Percentiles rank a stretch among this genome's conserved stretches.
Conservation (phyloP, 1,140 invertebrate species). For the Chironomus striatipennis region DNA sequence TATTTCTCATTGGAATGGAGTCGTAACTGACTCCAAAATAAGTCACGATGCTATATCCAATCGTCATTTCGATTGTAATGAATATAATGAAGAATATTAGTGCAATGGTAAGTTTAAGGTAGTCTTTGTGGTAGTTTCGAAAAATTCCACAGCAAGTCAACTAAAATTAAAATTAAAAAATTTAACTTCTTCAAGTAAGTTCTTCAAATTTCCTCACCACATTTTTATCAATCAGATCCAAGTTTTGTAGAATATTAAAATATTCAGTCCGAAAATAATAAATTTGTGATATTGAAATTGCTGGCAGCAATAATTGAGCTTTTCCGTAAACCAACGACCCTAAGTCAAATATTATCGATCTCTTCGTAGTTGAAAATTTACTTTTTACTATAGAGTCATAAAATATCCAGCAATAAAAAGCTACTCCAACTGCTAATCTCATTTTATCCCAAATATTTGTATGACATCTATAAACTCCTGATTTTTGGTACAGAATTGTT, state of each 20-base stretch:
- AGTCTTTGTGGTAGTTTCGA: not conserved
- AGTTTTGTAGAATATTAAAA: not conserved
- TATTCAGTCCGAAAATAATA: not conserved
- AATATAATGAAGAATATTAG: not conserved
- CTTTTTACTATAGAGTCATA: not conserved
- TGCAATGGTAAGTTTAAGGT: not conserved
- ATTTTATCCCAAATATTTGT: not conserved
- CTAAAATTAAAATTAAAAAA: not conserved
- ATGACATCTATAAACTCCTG: not conserved
- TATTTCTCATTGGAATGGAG: not conserved
- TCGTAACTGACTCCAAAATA: not conserved
- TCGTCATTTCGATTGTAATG: not conserved
- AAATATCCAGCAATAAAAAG: not conserved
- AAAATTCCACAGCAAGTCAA: not conserved
- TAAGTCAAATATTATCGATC: not conserved
- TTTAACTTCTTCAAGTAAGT: no score
- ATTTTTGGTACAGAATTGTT: not conserved
- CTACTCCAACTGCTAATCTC: not conserved
- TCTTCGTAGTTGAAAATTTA: not conserved
- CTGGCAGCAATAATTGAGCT: not conserved
- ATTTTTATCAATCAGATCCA: not conserved
- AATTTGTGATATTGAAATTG: not conserved
- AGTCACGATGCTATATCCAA: not conserved
- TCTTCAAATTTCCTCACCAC: not conserved
- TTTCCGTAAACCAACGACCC: not conserved